Evolutionary conservation across 2,888 invertebrate genomes (phyloP).

Genomic region (Lysandra coridon): DNA sequence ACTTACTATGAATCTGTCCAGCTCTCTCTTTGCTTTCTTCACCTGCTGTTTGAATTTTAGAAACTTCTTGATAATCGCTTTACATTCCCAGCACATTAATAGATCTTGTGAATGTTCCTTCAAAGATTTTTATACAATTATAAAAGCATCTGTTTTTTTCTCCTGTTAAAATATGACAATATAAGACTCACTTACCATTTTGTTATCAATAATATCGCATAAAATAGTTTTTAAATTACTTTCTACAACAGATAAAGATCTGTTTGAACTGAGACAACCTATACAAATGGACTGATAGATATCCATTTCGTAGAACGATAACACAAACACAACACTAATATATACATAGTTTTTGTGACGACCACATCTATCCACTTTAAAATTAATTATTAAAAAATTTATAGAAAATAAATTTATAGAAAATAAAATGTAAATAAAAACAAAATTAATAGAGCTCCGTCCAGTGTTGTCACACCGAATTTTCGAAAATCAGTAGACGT

Average conservation of each 20-base stretch:
- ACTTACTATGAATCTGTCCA: constrained; percentile 49
- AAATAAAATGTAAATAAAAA: no score
- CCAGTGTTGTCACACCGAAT: no score
- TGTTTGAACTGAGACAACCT: constrained; percentile 52
- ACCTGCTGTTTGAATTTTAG: constrained; percentile 51
- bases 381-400: no score
- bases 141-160: neutral
- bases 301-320: neutral
- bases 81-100: constrained; percentile 58
- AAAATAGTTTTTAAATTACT: constrained; percentile 46
- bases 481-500: no score
- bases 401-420: no score
- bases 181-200: constrained; percentile 44
- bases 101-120: constrained; percentile 41
- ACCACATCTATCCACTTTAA: no score
- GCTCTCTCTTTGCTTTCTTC: constrained; percentile 45
- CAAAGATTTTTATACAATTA: constrained; percentile 23
- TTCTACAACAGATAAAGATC: constrained; percentile 46
- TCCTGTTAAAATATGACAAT: neutral
- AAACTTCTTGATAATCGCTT: constrained; percentile 45
- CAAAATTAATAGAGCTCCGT: no score
- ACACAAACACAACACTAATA: neutral
- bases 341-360: no score
- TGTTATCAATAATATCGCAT: constrained; percentile 45
- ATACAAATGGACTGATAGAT: constrained; percentile 43